Evolutionary conservation across 2,888 invertebrate species (phyloP), one percentile per base, ranked within the genome.

Genomic region (Elegia similella): DNA sequence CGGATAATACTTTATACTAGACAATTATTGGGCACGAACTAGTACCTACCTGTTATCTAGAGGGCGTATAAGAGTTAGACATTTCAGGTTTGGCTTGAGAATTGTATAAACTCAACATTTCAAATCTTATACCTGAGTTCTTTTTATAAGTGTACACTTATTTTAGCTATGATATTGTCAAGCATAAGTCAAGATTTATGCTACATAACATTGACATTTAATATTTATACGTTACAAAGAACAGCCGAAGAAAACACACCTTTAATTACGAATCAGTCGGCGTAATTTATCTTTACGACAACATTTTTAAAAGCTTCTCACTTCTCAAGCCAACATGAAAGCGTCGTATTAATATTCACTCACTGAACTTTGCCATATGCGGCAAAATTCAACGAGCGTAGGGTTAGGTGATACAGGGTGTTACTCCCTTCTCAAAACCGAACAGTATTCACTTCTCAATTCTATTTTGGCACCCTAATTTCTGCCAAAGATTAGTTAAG

Each of bases 371-470:
- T 64, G 56, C 61, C 56, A 48, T 34, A 48, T 10, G 46, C 12
- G 29, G 56, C 48, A 34, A 52, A 42, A 57, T 72, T 68, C 67
- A 69, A 59, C 61, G 66, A 69, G 63, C 66, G 68, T 80, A 80
- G 76, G 67, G 59, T 76, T 76, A 80, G 72, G 72, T 71, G 65
- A 75, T 76, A 80, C 86, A 86, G 86, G 81, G 80, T 86, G 86
- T 84, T 84, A 82, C 83, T 75, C 78, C 73, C 78, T 84, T 84
- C 82, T 48, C 48, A 48, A 32, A 15, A 48, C 15, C 3, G 38
- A 38, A 48, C n/a, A 10, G 6, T 32, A 32, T 32, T 15, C 13
- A 47, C 47, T n/a, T 13, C 30, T 29, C 6, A n/a, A 29, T 13
- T 6, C 47, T n/a, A 7, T 7, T 47, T 29, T 29, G n/a, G n/a